Conservation (phyloP, 2,888 invertebrate species). For the Ptilodon capucinus region DNA sequence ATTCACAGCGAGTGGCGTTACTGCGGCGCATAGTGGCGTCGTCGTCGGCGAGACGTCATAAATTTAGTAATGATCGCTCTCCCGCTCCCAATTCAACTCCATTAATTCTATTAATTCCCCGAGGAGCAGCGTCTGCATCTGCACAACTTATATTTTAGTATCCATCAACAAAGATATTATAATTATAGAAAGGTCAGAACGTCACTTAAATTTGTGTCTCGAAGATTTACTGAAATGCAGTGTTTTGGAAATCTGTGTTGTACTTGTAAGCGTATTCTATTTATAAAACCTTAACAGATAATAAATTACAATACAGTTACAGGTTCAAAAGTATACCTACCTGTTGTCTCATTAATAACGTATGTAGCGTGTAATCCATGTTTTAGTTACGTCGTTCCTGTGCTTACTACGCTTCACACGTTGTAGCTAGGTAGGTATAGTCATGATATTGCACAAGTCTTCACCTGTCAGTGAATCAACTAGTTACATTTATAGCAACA, state of each 20-base stretch:
- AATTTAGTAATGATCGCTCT: constrained; percentile 28
- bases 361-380: too few relatives aligned
- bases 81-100: constrained; percentile 20
- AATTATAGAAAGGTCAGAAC: background rate
- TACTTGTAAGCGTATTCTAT: background rate
- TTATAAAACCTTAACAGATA: too few relatives aligned
- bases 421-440: too few relatives aligned
- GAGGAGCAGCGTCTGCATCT: constrained; percentile 1
- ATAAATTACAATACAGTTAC: too few relatives aligned
- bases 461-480: constrained; percentile 7
- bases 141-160: background rate
- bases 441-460: too few relatives aligned
- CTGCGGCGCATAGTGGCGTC: background rate
- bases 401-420: too few relatives aligned
- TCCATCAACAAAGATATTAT: background rate
- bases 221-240: background rate
- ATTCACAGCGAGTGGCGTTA: background rate
- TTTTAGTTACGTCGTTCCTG: too few relatives aligned
- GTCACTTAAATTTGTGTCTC: background rate
- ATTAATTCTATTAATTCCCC: constrained; percentile 8
- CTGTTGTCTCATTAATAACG: too few relatives aligned
- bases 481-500: constrained; percentile 42
- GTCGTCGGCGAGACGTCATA: constrained; percentile 43
- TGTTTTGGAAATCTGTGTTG: background rate
- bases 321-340: too few relatives aligned